Evolutionary conservation across 2,113 vertebrate species (phyloP), one percentile per base, ranked within the genome.

Genomic region (Climacteris rufus): DNA sequence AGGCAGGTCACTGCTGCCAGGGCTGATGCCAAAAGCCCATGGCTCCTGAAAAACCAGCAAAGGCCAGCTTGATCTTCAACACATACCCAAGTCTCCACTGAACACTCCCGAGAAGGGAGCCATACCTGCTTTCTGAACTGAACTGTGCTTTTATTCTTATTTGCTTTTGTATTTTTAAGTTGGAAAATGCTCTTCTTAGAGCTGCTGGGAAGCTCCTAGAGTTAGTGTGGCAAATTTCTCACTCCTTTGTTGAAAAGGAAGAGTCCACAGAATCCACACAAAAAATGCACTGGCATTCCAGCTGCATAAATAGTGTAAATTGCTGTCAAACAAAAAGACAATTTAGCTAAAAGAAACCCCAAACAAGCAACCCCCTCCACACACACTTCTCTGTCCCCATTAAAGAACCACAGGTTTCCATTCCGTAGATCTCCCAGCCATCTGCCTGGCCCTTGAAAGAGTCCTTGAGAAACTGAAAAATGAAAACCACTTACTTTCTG

Each of bases 401-500:
- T 71, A 94, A n/a, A n/a, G 79, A 86, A 30, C 44, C 28, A 49
- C 83, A 88, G 76, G 90, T 92, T 95, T 83, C 79, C 56, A 57
- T 95, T 93, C 85, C 59, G 39, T 27, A 71, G 64, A 80, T 90
- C 75, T 90, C 82, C 78, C 87, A 96, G 68, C 50, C 93, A 96
- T 95, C 92, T 96, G 82, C 90, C 37, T 86, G 90, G 92, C 64
- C 95, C 75, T 97, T 94, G 83, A 90, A 94, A 94, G 71, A 93
- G 85, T 92, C 90, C 95, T 96, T 86, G 83, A 96, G 83, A 96
- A 96, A 79, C 82, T 2, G 8, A 96, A 91, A 96, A 94, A 95
- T 93, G 90, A 96, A 95, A 96, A 88, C 79, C 93, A 94, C 95
- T 95, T 91, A 94, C 93, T 94, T 96, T 87, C 93, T 89, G 90